Percentiles rank a stretch among this genome's conserved stretches.
Conservation (phyloP, 2,888 invertebrate genomes). For the Empis livida region DNA sequence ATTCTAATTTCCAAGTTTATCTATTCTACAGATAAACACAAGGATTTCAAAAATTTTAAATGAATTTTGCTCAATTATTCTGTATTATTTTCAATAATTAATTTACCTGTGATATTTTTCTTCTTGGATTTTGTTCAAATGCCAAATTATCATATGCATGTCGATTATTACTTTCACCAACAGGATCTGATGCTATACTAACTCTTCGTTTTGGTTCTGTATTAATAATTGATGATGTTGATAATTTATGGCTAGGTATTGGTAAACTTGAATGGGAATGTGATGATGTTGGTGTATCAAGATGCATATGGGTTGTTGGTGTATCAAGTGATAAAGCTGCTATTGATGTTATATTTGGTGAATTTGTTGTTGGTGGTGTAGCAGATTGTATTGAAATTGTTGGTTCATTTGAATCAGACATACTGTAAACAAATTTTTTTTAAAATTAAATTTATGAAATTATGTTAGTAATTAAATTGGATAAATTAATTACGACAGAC, state of each 20-base stretch:
- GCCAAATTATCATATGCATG: slow-evolving; percentile 49
- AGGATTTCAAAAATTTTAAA: too few species aligned
- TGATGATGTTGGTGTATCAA: background rate
- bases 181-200: slow-evolving; percentile 47
- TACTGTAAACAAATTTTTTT: background rate
- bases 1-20: too few species aligned
- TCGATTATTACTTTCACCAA: slow-evolving; percentile 32
- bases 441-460: too few species aligned
- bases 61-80: too few species aligned
- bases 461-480: too few species aligned
- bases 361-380: background rate
- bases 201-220: slow-evolving; percentile 45
- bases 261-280: background rate
- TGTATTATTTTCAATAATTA: slow-evolving; percentile 11
- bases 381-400: slow-evolving; percentile 3
- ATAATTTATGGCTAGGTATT: background rate
- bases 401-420: slow-evolving; percentile 3
- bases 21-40: too few species aligned
- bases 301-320: too few species aligned
- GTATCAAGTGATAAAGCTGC: too few species aligned
- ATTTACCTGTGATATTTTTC: slow-evolving; percentile 35
- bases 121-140: slow-evolving; percentile 44
- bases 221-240: slow-evolving; percentile 3
- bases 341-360: background rate
- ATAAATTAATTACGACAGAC: too few species aligned